Evolutionary conservation across 2,113 vertebrate species (phyloP).

Genomic region (Cottus gobio): DNA sequence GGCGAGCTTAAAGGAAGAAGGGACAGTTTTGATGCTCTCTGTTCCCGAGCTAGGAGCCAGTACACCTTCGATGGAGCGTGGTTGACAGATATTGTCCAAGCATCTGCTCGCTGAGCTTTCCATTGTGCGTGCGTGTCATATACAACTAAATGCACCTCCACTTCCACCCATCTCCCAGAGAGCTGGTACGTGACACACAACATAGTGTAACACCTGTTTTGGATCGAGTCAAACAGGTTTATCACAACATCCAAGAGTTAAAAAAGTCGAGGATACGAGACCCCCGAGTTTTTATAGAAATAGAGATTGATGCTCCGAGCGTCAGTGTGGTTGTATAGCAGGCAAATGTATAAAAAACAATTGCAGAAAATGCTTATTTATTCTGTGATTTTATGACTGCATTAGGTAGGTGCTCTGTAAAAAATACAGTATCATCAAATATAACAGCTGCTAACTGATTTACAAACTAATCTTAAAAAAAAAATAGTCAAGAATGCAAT

Average conservation of each 20-base stretch:
- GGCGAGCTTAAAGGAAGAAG: conserved; percentile 11
- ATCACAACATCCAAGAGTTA: conserved; percentile 11
- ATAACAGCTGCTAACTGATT: not conserved
- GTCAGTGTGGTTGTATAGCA: not conserved
- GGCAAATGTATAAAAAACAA: not conserved
- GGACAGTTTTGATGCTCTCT: conserved; percentile 21
- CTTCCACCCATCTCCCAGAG: conserved; percentile 14
- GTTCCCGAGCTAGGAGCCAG: conserved; percentile 22
- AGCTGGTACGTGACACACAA: conserved; percentile 11
- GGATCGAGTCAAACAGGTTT: conserved; percentile 6
- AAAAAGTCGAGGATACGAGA: not conserved
- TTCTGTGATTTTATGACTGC: not conserved
- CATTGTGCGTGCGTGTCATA: conserved; percentile 17
- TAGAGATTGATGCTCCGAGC: not conserved
- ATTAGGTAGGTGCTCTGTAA: not conserved
- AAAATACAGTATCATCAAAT: not conserved
- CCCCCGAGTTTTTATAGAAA: not conserved
- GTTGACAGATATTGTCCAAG: conserved; percentile 33
- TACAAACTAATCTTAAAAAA: not conserved
- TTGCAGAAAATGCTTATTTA: not conserved
- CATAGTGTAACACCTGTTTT: conserved; percentile 41
- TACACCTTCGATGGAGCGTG: conserved; percentile 31
- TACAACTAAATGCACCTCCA: conserved; percentile 29
- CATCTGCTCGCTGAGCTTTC: conserved; percentile 39
- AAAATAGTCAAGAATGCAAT: not conserved